Base-by-base conservation (phyloP, 1,140 invertebrate genomes). In the Stenopsyche tienmushanensis region DNA sequence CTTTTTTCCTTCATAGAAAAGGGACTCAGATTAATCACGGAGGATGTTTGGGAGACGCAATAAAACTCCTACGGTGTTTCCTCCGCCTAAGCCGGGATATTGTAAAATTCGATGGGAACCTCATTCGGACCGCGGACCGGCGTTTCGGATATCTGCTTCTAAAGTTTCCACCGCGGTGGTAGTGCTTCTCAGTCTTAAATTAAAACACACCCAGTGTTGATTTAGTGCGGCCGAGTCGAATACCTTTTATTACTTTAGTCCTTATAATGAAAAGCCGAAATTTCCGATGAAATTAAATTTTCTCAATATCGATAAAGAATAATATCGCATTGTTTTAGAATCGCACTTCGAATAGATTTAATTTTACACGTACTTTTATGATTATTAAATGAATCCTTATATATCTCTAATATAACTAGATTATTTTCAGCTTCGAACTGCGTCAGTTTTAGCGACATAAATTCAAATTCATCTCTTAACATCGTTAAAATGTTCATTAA, bases 181-280 rank as follows among this genome's bases (percentile, higher is more conserved):
- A 39, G 29, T 5, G 29, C 29, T n/a, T 34, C 29, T 34, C 29
- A 13, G 20, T 23, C 45, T 47, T 20, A 62, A 62, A 62, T 62
- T 62, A 62, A 62, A 62, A 62, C 59, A 49, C 42, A 23, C 41
- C 42, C 57, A 13, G 20, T 62, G 59, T 62, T 62, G 59, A 62
- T 62, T 62, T 62, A 62, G 42, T 62, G 59, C 44, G 45, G 23
- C 50, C 10, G 24, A 44, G 59, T 62, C 24, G 41, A 62, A 62
- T 26, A 62, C 59, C 59, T 62, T 49, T 62, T 44, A 62, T 62
- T 62, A 49, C 44, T 34, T 10, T 49, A 10, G 49, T 8, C 45
- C 25, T 41, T 24, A 41, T n/a, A 62, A 49, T 49, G 59, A 49
- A 13, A 34, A 9, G 20, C 15, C 44, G 13, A 23, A 62, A 29